Evolutionary conservation across 1,140 invertebrate genomes (phyloP).

Genomic region (Macrobrachium rosenbergii): DNA sequence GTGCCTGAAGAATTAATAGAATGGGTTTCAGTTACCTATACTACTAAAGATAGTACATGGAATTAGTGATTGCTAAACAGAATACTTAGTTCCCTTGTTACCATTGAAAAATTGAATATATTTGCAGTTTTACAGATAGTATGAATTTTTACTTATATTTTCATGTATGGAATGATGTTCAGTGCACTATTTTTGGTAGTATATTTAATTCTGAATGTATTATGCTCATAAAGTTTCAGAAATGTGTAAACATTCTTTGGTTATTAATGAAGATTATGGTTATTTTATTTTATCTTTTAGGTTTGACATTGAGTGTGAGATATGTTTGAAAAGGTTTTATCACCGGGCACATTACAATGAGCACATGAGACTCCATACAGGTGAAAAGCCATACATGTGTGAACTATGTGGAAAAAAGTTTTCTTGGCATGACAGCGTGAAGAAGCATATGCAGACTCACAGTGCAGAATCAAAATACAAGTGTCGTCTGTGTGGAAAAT

Average conservation of each 20-base stretch:
- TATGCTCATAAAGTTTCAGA: too few relatives aligned
- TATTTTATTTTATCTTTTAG: conserved; percentile 33
- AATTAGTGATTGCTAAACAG: too few relatives aligned
- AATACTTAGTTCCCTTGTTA: too few relatives aligned
- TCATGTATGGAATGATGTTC: too few relatives aligned
- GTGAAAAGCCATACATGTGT: conserved; percentile 76
- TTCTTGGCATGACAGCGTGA: conserved; percentile 71
- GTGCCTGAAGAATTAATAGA: too few relatives aligned
- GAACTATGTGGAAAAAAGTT: conserved; percentile 76
- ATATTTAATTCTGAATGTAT: too few relatives aligned
- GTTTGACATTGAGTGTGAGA: conserved; percentile 57
- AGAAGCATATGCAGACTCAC: conserved; percentile 65
- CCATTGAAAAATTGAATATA: too few relatives aligned
- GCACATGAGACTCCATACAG: conserved; percentile 69
- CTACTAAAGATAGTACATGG: too few relatives aligned
- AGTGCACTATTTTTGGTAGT: too few relatives aligned
- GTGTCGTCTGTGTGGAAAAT: conserved; percentile 65
- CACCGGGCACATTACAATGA: conserved; percentile 61
- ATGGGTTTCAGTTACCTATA: too few relatives aligned
- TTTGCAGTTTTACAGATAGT: too few relatives aligned
- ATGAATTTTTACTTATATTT: too few relatives aligned
- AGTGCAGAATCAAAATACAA: conserved; percentile 63
- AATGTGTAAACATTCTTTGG: background rate
- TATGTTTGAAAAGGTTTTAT: conserved; percentile 57
- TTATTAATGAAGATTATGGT: background rate